These are phyloP conservation scores for Alethe castanea DNA, from an alignment of 2,113 vertebrate genomes.

Conservation along the genomic window DNA sequence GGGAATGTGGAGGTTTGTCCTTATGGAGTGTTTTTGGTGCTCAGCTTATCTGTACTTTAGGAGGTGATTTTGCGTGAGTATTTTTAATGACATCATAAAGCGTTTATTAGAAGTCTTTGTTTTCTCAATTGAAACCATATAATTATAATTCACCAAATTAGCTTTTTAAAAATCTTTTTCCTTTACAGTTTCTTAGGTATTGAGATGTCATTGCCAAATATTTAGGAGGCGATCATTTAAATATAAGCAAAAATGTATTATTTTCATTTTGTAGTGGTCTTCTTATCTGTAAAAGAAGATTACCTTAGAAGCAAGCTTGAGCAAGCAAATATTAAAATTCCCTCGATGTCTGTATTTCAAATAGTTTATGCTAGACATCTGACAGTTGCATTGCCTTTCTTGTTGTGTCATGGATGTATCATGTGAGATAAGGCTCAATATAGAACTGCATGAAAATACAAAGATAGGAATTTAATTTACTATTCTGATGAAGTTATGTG, in stretches of 20 bases:
- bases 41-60: slow-evolving; percentile 96
- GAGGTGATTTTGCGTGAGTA: slow-evolving; percentile 96
- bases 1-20: slow-evolving; percentile 93
- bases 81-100: neutral
- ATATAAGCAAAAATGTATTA: neutral
- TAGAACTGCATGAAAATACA: neutral
- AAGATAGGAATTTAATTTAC: neutral
- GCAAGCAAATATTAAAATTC: neutral
- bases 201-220: neutral
- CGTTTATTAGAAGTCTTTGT: neutral
- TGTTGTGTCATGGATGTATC: neutral
- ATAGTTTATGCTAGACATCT: neutral
- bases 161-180: fast-evolving
- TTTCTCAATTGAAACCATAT: neutral
- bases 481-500: neutral
- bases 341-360: neutral
- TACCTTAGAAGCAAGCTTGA: neutral
- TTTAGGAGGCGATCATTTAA: neutral
- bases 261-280: neutral
- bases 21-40: slow-evolving; percentile 98
- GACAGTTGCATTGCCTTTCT: neutral
- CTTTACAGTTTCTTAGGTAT: neutral
- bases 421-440: neutral
- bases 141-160: neutral
- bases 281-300: neutral